These are phyloP conservation scores for Carabus problematicus DNA, from an alignment of 2,888 invertebrate species.

Conservation along the genomic window DNA sequence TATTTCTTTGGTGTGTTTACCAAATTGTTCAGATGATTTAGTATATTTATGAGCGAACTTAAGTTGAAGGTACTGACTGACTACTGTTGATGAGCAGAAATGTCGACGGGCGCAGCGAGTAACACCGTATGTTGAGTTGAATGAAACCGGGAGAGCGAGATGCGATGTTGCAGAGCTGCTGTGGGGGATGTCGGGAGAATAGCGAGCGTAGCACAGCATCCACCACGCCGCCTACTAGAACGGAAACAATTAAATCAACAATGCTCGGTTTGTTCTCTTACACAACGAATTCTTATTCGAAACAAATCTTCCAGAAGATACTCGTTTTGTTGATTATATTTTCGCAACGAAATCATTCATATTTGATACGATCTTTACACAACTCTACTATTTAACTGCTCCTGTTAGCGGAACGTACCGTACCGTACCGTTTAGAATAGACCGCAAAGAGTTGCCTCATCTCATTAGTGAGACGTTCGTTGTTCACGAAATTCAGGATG, in stretches of 20 bases:
- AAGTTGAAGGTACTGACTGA: no score
- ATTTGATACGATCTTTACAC: slow-evolving; percentile 56
- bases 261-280: slow-evolving; percentile 60
- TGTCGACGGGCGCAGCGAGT: no score
- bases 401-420: neutral
- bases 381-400: neutral
- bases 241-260: slow-evolving; percentile 63
- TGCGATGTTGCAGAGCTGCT: no score
- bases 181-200: neutral
- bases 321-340: slow-evolving; percentile 55
- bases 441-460: neutral
- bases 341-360: slow-evolving; percentile 57
- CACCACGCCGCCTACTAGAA: slow-evolving; percentile 52
- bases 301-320: slow-evolving; percentile 61
- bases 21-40: no score
- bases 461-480: neutral
- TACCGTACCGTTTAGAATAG: neutral
- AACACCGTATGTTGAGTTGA: no score
- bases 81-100: no score
- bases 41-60: no score
- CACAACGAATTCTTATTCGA: slow-evolving; percentile 57
- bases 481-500: neutral
- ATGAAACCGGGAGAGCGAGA: no score
- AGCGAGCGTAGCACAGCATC: neutral
- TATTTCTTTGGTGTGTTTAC: no score